Base-by-base conservation (phyloP, 2,888 invertebrate species). In the Eupithecia subfuscata region DNA sequence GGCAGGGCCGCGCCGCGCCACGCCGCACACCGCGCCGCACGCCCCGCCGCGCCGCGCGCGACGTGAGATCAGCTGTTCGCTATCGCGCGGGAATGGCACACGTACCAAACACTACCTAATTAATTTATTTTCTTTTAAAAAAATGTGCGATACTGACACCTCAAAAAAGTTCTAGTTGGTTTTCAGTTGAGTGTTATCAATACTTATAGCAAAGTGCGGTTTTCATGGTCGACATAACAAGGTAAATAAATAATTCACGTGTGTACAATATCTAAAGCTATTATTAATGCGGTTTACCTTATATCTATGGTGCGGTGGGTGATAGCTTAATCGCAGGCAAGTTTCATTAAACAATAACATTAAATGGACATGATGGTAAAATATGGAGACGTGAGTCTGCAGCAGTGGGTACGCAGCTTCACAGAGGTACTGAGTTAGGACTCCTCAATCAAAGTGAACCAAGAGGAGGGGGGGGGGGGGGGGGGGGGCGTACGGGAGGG, bases 261-360 rank as follows among this genome's bases (percentile, higher is more conserved):
- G 2, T 2, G 48, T 9, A 48, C 48, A 48, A 18, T 48, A n/a
- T n/a, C 48, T 18, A n/a, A 67, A 43, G 37, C 18, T 67, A 40
- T 78, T 73, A 73, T 71, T 73, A 63, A 75, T 75, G 79, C 74
- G 81, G 81, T 80, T 80, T 80, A 75, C 77, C 80, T 30, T 65
- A 22, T 78, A 73, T 78, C 75, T 78, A 14, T 70, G 43, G 67
- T 16, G 18, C 11, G n/a, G 48, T 45, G n/a, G 30, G 18, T 69
- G 78, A 67, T 69, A 70, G 67, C 9, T 25, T 45, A 65, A 45
- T 48, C 48, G 16, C 25, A 77, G 63, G 68, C 43, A 60, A n/a
- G 43, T 43, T 67, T 75, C 22, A 4, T 64, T 25, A 48, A 63
- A 69, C 40, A 56, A 5, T 1, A 30, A 65, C 40, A 48, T 18